phyloP scores from a whole-genome alignment of 2,113 vertebrate genomes.

The Cygnus buccinator region DNA sequence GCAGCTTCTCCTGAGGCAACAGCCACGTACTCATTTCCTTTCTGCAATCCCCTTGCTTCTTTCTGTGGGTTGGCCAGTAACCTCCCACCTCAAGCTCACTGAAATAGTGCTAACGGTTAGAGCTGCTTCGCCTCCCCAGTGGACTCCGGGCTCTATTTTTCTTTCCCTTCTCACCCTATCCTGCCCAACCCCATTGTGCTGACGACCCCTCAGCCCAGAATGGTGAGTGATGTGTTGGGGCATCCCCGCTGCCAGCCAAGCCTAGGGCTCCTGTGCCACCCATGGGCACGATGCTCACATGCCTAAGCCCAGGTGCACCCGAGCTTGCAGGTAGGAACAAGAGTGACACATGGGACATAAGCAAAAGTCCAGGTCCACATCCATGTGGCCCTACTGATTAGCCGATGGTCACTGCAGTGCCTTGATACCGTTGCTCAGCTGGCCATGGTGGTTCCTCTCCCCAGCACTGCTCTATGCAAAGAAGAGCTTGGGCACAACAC shows the following conservation, averaged over 20 bases:
- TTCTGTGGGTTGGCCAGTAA: neutral
- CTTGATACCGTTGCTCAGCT: neutral
- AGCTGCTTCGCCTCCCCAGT: fast-evolving
- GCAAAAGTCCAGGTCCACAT: neutral
- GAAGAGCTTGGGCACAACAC: too few relatives aligned
- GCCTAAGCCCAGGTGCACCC: neutral
- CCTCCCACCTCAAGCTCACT: neutral
- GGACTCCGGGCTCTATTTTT: fast-evolving
- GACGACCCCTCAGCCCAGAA: neutral
- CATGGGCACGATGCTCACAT: too few relatives aligned
- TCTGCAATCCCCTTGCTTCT: neutral
- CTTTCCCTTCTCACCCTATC: neutral
- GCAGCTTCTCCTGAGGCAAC: neutral
- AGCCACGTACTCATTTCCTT: neutral
- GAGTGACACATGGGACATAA: neutral
- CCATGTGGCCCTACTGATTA: neutral
- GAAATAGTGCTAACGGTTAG: fast-evolving
- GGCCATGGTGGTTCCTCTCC: too few relatives aligned
- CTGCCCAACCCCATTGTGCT: neutral
- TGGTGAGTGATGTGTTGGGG: fast-evolving
- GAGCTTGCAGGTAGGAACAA: neutral
- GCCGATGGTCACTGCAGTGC: too few relatives aligned
- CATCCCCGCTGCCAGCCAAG: neutral
- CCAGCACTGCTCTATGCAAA: too few relatives aligned
- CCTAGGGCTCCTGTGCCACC: neutral